Evolutionary conservation across 2,888 invertebrate species (phyloP), one percentile per base, ranked within the genome.

Genomic region (Macroteleia sp.): DNA sequence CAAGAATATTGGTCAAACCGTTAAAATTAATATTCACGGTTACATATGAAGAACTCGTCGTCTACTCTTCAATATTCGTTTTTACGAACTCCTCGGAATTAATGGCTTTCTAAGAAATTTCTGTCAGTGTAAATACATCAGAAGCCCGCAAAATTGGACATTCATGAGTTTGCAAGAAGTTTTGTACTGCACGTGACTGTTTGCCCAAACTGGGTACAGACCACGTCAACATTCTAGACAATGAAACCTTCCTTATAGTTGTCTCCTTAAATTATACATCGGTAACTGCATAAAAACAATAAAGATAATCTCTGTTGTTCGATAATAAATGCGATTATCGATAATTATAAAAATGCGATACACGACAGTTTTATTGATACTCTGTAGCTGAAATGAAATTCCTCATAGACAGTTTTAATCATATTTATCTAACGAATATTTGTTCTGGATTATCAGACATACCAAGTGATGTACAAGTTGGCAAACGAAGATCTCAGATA

Each of bases 361-460:
- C n/a, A n/a, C n/a, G n/a, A n/a, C n/a, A n/a, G n/a, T n/a, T n/a
- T n/a, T n/a, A n/a, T n/a, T n/a, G n/a, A n/a, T n/a, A n/a, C n/a
- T n/a, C n/a, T n/a, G n/a, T n/a, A n/a, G n/a, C n/a, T n/a, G n/a
- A n/a, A n/a, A n/a, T n/a, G n/a, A n/a, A n/a, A n/a, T n/a, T n/a
- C n/a, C n/a, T n/a, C n/a, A n/a, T n/a, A n/a, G n/a, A n/a, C n/a
- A n/a, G n/a, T 30, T 81, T 78, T 83, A 84, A 89, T 89, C 89
- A 83, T 87, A 86, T 89, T 90, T 88, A 90, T 91, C 89, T 88
- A 89, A 88, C 87, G 85, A 89, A 88, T 90, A 89, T 90, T 91
- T 88, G 90, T 90, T 89, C 85, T 82, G 83, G 88, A 89, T 89
- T 87, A 89, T 89, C 89, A 85, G 80, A 61, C 77, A 66, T 76